A percentile compares a stretch with the other conserved stretches of the same genome.
Evolutionary conservation across 2,113 vertebrate species (phyloP).

Genomic region (Halichoerus grypus): DNA sequence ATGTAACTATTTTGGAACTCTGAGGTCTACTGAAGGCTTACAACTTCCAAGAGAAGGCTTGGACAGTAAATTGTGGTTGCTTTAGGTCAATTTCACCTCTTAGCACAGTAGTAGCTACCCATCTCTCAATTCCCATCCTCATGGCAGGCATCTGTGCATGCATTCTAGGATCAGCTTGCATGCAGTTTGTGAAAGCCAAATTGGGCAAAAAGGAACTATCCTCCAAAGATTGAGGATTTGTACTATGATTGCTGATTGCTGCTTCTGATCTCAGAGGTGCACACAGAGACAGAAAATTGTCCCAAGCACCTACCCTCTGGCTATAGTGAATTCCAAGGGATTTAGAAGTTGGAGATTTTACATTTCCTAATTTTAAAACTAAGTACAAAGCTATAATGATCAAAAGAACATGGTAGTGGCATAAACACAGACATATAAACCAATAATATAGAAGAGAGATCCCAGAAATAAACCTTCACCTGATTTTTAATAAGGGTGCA

Average conservation of each 20-base stretch:
- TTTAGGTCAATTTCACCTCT: neutral
- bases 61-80: neutral
- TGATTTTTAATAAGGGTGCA: neutral
- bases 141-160: neutral
- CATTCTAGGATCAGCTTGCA: neutral
- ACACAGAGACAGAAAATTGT: neutral
- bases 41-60: neutral
- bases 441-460: neutral
- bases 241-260: neutral
- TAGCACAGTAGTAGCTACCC: neutral
- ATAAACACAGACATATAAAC: neutral
- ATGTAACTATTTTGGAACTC: neutral
- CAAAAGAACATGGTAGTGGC: neutral
- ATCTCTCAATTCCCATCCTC: neutral
- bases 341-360: neutral
- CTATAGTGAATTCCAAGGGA: neutral
- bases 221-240: neutral
- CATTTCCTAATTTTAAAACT: neutral
- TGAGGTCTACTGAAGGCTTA: neutral
- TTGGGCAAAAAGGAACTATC: neutral
- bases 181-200: neutral
- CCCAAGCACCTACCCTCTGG: neutral
- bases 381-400: neutral
- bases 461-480: neutral
- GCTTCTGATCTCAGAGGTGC: neutral